phyloP scores from a whole-genome alignment of 92 coral and sea anemone genomes.

The Palythoa grandis region DNA sequence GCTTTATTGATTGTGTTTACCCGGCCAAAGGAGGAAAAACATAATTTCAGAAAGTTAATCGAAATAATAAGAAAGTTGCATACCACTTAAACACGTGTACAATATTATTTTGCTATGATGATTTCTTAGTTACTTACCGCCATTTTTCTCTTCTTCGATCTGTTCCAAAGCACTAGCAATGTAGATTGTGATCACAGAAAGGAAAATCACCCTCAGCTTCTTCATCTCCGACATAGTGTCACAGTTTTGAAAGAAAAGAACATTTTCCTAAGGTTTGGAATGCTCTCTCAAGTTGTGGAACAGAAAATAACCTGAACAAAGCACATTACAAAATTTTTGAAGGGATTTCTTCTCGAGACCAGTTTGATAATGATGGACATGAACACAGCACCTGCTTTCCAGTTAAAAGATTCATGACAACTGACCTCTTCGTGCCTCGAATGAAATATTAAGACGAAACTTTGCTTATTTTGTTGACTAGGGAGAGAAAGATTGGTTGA shows the following conservation, averaged over 20 bases:
- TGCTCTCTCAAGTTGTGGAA: neutral
- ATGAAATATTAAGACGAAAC: constrained; percentile 5
- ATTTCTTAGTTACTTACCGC: neutral
- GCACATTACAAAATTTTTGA: neutral
- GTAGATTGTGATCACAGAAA: constrained; percentile 9
- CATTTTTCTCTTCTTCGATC: constrained; percentile 16
- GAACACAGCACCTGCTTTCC: constrained; percentile 22
- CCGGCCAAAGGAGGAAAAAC: neutral
- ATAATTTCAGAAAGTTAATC: neutral
- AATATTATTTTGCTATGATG: neutral
- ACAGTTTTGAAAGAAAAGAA: constrained; percentile 2
- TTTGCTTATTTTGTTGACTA: neutral
- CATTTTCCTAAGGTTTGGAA: neutral
- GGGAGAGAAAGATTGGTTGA: neutral
- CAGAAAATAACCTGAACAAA: neutral
- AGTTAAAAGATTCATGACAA: constrained; percentile 41
- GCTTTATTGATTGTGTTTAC: neutral
- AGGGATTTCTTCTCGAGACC: neutral
- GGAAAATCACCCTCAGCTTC: neutral
- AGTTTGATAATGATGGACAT: constrained; percentile 1
- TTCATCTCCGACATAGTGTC: constrained; percentile 12
- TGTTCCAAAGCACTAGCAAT: constrained; percentile 27
- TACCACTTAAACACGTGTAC: neutral
- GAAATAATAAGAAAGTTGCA: neutral
- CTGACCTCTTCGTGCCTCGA: constrained; percentile 19